A percentile compares a stretch with the other conserved stretches of the same genome.
These are phyloP conservation scores for Chirona hameri DNA, from an alignment of 2,888 invertebrate genomes.

Conservation along the genomic window DNA sequence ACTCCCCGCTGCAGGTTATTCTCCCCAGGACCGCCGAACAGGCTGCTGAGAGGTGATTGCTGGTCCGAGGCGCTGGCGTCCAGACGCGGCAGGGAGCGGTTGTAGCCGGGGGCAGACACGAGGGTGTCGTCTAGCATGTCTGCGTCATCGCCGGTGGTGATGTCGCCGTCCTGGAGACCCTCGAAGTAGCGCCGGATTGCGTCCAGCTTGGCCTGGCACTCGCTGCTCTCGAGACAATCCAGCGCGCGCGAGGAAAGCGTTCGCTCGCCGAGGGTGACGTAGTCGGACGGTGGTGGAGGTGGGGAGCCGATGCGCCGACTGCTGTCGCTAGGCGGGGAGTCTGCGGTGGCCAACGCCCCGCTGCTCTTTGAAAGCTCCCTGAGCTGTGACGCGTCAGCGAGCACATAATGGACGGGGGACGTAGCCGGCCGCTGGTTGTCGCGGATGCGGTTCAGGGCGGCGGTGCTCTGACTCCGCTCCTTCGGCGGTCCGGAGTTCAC, in stretches of 20 bases:
- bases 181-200: neutral
- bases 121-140: neutral
- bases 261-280: neutral
- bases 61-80: neutral
- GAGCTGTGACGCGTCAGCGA: too few relatives aligned
- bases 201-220: neutral
- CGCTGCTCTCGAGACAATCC: neutral
- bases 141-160: neutral
- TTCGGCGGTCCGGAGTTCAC: neutral
- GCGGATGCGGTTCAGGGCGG: neutral
- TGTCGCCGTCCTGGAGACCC: neutral
- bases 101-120: neutral
- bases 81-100: constrained; percentile 1
- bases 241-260: neutral
- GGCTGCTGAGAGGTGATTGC: neutral
- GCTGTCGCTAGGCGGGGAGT: neutral
- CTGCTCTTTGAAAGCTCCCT: neutral
- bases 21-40: neutral
- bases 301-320: neutral
- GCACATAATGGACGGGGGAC: neutral
- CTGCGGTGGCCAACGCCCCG: neutral
- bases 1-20: neutral
- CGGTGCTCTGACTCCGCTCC: neutral
- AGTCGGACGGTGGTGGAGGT: neutral
- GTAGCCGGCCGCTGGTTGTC: neutral